phyloP scores from a whole-genome alignment of 2,888 invertebrate species.

The Falcaria lacertinaria region DNA sequence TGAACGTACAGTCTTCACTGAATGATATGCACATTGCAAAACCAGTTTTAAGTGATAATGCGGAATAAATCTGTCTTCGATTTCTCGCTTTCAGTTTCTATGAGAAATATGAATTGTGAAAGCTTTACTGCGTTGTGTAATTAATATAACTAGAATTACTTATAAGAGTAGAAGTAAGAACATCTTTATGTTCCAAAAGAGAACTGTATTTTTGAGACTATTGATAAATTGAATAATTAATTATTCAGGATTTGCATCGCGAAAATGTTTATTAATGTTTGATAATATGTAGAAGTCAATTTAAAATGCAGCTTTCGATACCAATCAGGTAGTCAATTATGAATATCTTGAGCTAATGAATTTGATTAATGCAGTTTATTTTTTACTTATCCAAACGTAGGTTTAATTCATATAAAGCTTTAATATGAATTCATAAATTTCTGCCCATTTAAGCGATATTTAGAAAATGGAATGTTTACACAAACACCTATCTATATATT shows the following conservation, averaged over 20 bases:
- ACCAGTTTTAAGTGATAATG: background rate
- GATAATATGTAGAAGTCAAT: background rate
- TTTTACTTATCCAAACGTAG: background rate
- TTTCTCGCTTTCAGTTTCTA: slow-evolving; percentile 2
- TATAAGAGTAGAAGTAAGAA: too few species aligned
- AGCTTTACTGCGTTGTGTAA: background rate
- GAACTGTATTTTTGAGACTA: too few species aligned
- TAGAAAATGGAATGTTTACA: too few species aligned
- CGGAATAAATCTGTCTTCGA: background rate
- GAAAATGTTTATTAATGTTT: background rate
- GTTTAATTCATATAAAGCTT: too few species aligned
- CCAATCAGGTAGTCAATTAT: background rate
- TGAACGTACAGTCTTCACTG: background rate
- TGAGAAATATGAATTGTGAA: slow-evolving; percentile 1
- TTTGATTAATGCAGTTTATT: background rate
- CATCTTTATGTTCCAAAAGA: too few species aligned
- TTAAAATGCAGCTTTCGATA: background rate
- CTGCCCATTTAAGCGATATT: too few species aligned
- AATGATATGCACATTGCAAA: background rate
- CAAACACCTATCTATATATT: too few species aligned
- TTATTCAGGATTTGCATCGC: background rate
- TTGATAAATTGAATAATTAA: too few species aligned
- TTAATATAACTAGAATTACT: background rate
- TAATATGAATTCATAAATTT: too few species aligned
- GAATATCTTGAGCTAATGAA: background rate